A percentile compares a stretch with the other conserved stretches of the same genome.
Evolutionary conservation across 2,888 invertebrate species (phyloP).

Genomic region (Geotrupes spiniger): DNA sequence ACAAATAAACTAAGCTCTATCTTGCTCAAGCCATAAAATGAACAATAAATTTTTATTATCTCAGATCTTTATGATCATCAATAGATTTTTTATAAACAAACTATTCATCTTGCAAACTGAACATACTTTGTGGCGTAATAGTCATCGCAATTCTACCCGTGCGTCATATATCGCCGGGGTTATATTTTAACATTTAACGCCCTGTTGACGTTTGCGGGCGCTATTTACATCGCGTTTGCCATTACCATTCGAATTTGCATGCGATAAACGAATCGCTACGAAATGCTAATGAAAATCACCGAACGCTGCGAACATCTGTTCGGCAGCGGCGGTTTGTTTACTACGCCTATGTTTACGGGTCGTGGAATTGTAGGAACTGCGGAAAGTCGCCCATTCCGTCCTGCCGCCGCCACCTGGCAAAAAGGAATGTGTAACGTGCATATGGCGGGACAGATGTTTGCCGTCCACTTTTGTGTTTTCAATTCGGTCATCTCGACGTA

Average conservation of each 20-base stretch:
- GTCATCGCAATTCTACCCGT: too few relatives aligned
- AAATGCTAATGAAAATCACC: conserved; percentile 1
- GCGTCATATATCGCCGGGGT: too few relatives aligned
- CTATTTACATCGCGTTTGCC: neutral
- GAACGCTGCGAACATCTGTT: neutral
- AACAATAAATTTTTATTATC: too few relatives aligned
- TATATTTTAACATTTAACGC: too few relatives aligned
- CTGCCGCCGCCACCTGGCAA: conserved; percentile 2
- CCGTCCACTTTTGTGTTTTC: conserved; percentile 3
- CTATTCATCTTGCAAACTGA: too few relatives aligned
- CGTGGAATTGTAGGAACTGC: neutral
- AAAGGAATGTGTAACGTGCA: conserved; percentile 10
- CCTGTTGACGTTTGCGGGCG: neutral
- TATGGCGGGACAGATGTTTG: conserved; percentile 11
- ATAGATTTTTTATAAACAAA: too few relatives aligned
- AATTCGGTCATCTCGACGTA: too few relatives aligned
- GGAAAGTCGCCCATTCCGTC: neutral
- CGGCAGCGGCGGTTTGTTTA: neutral
- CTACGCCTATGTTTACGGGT: conserved; percentile 4
- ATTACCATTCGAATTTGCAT: neutral
- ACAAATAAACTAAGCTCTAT: too few relatives aligned
- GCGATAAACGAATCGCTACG: neutral
- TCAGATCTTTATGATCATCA: too few relatives aligned
- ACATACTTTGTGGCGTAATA: too few relatives aligned
- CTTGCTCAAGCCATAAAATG: too few relatives aligned